Conservation (phyloP, 2,888 invertebrate genomes). For the Volucella zonaria region DNA sequence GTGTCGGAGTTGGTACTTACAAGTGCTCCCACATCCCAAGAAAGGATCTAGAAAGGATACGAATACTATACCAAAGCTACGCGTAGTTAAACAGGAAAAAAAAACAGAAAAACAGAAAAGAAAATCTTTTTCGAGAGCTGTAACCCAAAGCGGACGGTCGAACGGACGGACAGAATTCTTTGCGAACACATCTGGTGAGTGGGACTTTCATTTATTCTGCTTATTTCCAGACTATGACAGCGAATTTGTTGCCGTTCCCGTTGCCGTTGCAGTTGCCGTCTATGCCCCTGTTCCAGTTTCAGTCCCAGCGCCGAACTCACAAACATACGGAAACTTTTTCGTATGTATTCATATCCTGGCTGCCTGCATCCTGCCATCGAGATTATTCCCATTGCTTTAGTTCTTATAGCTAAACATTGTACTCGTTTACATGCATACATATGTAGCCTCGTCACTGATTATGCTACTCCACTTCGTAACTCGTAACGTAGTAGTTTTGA, state of each 20-base stretch:
- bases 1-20: background rate
- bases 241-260: constrained; percentile 47
- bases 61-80: constrained; percentile 3
- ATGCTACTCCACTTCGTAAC: constrained; percentile 34
- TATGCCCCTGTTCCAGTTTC: too few relatives aligned
- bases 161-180: constrained; percentile 23
- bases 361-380: constrained; percentile 20
- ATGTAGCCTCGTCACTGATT: constrained; percentile 25
- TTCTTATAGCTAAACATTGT: constrained; percentile 11
- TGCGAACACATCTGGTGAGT: constrained; percentile 59
- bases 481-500: too few relatives aligned
- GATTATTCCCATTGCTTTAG: constrained; percentile 32
- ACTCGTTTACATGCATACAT: background rate
- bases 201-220: constrained; percentile 60
- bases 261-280: background rate
- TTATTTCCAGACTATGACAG: constrained; percentile 57
- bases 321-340: constrained; percentile 29
- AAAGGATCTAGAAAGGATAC: background rate
- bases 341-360: background rate
- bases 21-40: background rate
- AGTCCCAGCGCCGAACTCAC: constrained; percentile 9
- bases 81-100: constrained; percentile 33
- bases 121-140: constrained; percentile 20
- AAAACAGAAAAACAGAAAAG: background rate
- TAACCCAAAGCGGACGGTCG: constrained; percentile 23